Base-by-base conservation (phyloP, 2,888 invertebrate species). In the Saturnia pavonia region DNA sequence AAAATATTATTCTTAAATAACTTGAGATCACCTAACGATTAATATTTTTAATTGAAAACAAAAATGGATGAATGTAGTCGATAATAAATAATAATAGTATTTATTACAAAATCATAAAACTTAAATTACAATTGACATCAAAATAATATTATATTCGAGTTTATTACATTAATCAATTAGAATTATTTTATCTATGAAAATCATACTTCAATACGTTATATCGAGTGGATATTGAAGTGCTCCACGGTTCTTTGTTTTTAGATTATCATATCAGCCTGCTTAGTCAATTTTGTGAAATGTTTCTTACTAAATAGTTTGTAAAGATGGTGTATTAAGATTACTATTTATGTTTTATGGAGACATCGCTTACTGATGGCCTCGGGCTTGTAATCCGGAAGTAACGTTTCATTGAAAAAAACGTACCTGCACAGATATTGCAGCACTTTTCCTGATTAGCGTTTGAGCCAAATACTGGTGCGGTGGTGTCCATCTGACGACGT, bases 381-480 rank as follows among this genome's bases (percentile, higher is more conserved):
- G 82, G 68, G 72, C 69, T 67, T 71, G 73, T 77, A 76, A 82
- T 78, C 80, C 85, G 84, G 83, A 81, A 84, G 81, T 77, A 75
- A 72, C 73, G 75, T 74, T 75, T 79, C 75, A 81, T 80, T 85
- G 83, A 84, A 82, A 84, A 80, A 74, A 74, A 74, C 74, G 75
- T 77, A 72, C 77, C 72, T 74, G 19, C n/a, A 40, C 40, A 74
- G 77, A 71, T 75, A 70, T 48, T 69, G 74, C 72, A 70, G 73
- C 72, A 76, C 80, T 82, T 88, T 88, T 86, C 88, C 87, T 86
- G 85, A 85, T 85, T 83, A 82, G 79, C 75, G 78, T 78, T 72
- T 74, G 80, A 76, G 76, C 73, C 75, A 81, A 80, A 83, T 84
- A 85, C 88, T 86, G 83, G 84, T 78, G 80, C 75, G 74, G 72